phyloP scores from a whole-genome alignment of 2,797 vertebrate species.

The Momotus momota region DNA sequence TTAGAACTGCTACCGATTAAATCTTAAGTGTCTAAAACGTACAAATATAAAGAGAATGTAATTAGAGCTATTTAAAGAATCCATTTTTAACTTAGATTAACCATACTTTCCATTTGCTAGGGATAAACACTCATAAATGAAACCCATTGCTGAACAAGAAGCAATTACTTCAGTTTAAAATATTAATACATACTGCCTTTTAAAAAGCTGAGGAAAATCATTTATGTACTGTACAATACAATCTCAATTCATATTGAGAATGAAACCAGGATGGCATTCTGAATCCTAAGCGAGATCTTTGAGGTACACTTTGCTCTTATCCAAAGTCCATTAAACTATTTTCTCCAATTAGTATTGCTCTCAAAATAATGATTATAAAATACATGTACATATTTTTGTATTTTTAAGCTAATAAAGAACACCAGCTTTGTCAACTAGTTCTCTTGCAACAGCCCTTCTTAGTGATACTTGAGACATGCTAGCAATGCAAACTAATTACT shows the following conservation, averaged over 20 bases:
- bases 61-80: constrained; percentile 87
- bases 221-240: constrained; percentile 76
- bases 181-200: constrained; percentile 83
- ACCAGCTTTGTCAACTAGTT: not conserved
- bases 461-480: not conserved
- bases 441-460: not conserved
- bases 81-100: constrained; percentile 86
- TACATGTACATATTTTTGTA: not conserved
- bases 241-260: constrained; percentile 69
- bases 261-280: constrained; percentile 62
- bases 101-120: constrained; percentile 84
- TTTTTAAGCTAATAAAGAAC: not conserved
- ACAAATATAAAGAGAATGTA: constrained; percentile 85
- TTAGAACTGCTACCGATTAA: constrained; percentile 84
- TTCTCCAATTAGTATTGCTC: constrained; percentile 49
- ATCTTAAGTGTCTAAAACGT: constrained; percentile 84
- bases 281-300: constrained; percentile 56
- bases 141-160: constrained; percentile 82
- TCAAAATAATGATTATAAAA: constrained; percentile 42
- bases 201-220: constrained; percentile 82
- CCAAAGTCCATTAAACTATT: constrained; percentile 69
- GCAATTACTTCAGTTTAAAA: constrained; percentile 88
- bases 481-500: not conserved
- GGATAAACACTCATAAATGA: constrained; percentile 86
- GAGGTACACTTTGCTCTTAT: constrained; percentile 50